phyloP scores from a whole-genome alignment of 1,140 invertebrate species.

The Eriocheir sinensis region DNA sequence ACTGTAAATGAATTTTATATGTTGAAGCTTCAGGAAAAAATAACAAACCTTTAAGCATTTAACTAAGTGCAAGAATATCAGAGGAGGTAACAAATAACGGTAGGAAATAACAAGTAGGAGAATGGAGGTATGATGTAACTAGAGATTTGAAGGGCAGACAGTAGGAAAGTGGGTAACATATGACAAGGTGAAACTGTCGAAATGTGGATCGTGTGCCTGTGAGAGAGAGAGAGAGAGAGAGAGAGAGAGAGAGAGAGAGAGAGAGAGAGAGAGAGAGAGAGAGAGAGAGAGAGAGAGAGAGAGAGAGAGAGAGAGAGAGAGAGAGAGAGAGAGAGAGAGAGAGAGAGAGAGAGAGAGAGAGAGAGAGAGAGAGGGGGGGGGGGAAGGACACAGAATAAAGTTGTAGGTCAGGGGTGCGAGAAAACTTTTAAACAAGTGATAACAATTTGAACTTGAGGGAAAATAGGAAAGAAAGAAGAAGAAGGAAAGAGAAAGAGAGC shows the following conservation, averaged over 20 bases:
- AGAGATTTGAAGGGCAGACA: too few species aligned
- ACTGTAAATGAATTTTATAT: too few species aligned
- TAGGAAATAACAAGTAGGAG: neutral
- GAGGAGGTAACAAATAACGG: neutral
- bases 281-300: neutral
- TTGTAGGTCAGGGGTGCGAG: too few species aligned
- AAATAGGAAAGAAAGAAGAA: neutral
- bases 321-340: neutral
- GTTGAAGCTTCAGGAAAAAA: too few species aligned
- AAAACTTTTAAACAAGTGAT: too few species aligned
- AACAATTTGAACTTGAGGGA: neutral
- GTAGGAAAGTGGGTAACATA: too few species aligned
- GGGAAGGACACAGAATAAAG: too few species aligned
- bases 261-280: neutral
- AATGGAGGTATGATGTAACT: neutral
- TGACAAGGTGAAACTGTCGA: neutral
- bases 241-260: neutral
- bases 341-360: too few species aligned
- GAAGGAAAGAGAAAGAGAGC: neutral
- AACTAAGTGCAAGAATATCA: neutral
- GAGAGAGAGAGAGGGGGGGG: too few species aligned
- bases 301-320: neutral
- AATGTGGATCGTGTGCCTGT: neutral
- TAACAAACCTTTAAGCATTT: too few species aligned
- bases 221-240: neutral